Evolutionary conservation across 2,888 invertebrate species (phyloP), one percentile per base, ranked within the genome.

Genomic region (Sicus ferrugineus): DNA sequence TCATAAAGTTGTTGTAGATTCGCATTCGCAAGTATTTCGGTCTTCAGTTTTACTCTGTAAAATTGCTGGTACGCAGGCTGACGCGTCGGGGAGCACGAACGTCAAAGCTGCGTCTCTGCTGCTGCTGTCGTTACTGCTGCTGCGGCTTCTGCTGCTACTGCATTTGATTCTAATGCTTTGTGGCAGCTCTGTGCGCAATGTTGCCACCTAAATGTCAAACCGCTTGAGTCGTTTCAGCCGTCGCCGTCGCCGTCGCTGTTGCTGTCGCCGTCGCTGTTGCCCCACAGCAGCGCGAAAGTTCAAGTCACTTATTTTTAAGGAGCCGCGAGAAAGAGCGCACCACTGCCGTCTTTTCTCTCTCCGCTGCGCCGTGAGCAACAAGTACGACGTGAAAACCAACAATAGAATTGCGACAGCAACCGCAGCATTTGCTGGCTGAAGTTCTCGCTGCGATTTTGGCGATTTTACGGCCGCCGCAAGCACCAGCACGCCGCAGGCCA

Each of bases 201-300:
- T 69, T 72, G 72, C 72, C 72, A 72, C 72, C 72, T 72, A 70
- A 72, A 72, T 72, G 72, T 68, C 72, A 68, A 58, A 19, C 11
- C 38, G 59, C 26, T 34, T 3, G 3, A 26, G 54, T 14, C 26
- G 54, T 23, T 16, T 54, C 23, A 26, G 54, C 54, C 14, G 9
- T 16, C 38, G 59, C 9, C 23, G 21, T 31, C 28, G 46, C 48
- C 69, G 69, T 72, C 73, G n/a, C n/a, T n/a, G n/a, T n/a, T n/a
- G n/a, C n/a, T n/a, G n/a, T n/a, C n/a, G n/a, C n/a, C n/a, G n/a
- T n/a, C n/a, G n/a, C n/a, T n/a, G n/a, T n/a, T n/a, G n/a, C n/a
- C n/a, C n/a, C n/a, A n/a, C n/a, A n/a, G n/a, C n/a, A n/a, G n/a
- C n/a, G n/a, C n/a, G n/a, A n/a, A n/a, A n/a, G n/a, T n/a, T n/a